Evolutionary conservation across 1,140 invertebrate genomes (phyloP).

Genomic region (Drosophila saltans): DNA sequence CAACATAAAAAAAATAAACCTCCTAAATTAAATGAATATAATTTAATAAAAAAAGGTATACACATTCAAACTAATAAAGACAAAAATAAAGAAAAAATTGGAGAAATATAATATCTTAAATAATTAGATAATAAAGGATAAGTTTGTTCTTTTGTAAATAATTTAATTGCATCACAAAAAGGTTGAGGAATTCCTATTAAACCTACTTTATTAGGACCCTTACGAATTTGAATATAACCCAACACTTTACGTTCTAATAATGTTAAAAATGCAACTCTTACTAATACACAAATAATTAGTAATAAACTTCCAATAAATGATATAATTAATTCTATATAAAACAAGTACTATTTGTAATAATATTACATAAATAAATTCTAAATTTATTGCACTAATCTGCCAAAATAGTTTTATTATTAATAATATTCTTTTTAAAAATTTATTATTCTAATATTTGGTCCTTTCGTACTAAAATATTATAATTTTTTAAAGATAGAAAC

Average conservation of each 20-base stretch:
- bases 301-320: conserved; percentile 83
- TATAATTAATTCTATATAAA: conserved; percentile 83
- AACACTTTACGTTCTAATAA: conserved; percentile 88
- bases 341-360: conserved; percentile 84
- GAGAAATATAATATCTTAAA: conserved; percentile 85
- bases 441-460: conserved; percentile 45
- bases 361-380: conserved; percentile 86
- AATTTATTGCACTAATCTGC: conserved; percentile 87
- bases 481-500: conserved; percentile 87
- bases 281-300: conserved; percentile 85
- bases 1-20: conserved; percentile 69
- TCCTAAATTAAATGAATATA: conserved; percentile 81
- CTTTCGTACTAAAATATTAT: conserved; percentile 58
- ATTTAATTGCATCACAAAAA: conserved; percentile 88
- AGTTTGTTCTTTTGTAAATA: conserved; percentile 86
- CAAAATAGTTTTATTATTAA: conserved; percentile 85
- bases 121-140: conserved; percentile 84
- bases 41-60: conserved; percentile 83
- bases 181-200: conserved; percentile 86
- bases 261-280: conserved; percentile 87
- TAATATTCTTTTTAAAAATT: conserved; percentile 85
- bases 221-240: conserved; percentile 88
- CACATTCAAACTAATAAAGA: conserved; percentile 84
- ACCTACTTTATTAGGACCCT: conserved; percentile 88
- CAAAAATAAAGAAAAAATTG: conserved; percentile 85